phyloP scores from a whole-genome alignment of 1,140 invertebrate genomes.

The Rhynchophorus ferrugineus region DNA sequence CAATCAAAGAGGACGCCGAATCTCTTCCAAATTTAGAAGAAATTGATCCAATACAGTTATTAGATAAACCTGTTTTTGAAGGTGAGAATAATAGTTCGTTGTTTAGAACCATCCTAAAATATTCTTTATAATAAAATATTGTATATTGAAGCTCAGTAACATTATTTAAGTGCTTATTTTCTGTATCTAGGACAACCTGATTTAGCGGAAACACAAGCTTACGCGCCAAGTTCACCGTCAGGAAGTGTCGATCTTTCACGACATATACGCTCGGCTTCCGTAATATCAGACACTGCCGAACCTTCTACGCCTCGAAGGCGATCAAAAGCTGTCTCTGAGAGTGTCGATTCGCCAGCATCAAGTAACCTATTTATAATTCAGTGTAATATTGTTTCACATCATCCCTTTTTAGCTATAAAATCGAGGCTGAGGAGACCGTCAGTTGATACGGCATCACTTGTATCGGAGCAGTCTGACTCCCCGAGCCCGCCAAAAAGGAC shows the following conservation, averaged over 20 bases:
- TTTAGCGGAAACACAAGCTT: slow-evolving; percentile 18
- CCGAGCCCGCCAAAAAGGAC: slow-evolving; percentile 7
- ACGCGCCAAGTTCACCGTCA: slow-evolving; percentile 11
- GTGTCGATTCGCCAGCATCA: background rate
- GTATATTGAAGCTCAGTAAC: no score
- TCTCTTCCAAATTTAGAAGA: slow-evolving; percentile 6
- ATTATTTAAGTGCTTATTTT: no score
- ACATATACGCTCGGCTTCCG: slow-evolving; percentile 15
- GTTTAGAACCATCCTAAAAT: no score
- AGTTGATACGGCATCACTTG: slow-evolving; percentile 10
- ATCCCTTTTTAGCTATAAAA: slow-evolving; percentile 18
- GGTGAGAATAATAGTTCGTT: slow-evolving; percentile 17
- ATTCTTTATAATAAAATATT: no score
- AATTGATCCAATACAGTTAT: slow-evolving; percentile 22
- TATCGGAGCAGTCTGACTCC: slow-evolving; percentile 11
- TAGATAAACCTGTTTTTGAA: slow-evolving; percentile 24
- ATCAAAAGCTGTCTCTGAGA: background rate
- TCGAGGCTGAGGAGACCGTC: slow-evolving; percentile 15
- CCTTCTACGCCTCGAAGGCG: slow-evolving; percentile 6
- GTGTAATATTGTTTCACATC: no score
- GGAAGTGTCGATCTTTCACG: slow-evolving; percentile 8
- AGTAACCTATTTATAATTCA: no score
- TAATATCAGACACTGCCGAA: slow-evolving; percentile 11
- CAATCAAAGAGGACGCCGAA: background rate
- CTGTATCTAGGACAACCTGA: slow-evolving; percentile 18